Evolutionary conservation across 1,140 invertebrate species (phyloP), one percentile per base, ranked within the genome.

Genomic region (Drosophila hydei): DNA sequence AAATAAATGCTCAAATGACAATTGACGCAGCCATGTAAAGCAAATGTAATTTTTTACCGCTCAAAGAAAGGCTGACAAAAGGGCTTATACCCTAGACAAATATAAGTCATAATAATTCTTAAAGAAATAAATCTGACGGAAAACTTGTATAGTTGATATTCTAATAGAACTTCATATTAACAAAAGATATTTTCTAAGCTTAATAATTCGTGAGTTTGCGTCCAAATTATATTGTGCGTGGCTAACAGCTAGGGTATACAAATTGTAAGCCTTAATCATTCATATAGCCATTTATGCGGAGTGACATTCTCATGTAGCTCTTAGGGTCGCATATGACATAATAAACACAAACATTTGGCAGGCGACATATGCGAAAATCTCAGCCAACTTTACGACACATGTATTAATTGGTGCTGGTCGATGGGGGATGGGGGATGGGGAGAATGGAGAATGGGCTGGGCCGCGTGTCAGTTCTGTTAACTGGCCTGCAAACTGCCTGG

Each of bases 261-360:
- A 40, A 60, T 27, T 27, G 36, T 12, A 47, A 59, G 52, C 47
- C 72, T 85, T 72, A 81, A 72, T 75, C 71, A 87, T 88, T 85
- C 70, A 87, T 81, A 45, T 21, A 23, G 48, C 56, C 75, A 87
- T 88, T 84, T 84, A 84, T 79, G 72, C 60, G 61, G 59, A 48
- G 56, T 72, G 61, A 56, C 56, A 50, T 67, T 51, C 40, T 62
- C 48, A 58, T 63, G 55, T 23, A 59, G 51, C 42, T 56, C 63
- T 43, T 8, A 38, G 14, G 40, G 14, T 12, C 54, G 23, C 23
- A 21, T 12, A 63, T 77, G 71, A 68, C 70, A 87, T 75, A 87
- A 87, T 85, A 77, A 81, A 81, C 67, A 62, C 79, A 63, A 87
- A 72, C 59, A 56, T 80, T 72, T 87, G 77, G 68, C 69, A 77